Evolutionary conservation across 2,888 invertebrate genomes (phyloP), one percentile per base, ranked within the genome.

Genomic region (Pandemis heparana): DNA sequence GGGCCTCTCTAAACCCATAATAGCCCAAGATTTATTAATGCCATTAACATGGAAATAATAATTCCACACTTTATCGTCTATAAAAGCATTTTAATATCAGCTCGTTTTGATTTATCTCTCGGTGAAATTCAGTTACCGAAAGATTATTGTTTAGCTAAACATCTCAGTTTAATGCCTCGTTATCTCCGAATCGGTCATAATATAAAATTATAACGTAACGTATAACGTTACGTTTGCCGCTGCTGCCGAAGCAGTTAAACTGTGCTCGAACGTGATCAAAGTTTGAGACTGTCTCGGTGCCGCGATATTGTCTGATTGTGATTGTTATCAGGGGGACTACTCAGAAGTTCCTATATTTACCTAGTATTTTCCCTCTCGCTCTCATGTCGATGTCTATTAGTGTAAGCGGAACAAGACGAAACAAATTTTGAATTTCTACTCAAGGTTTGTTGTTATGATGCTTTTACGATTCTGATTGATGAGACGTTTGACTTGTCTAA

Each of bases 21-120:
- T 82, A 79, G 83, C 81, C 81, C 63, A 39, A 79, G 83, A 92
- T 92, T 92, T 92, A 92, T 92, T 81, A 89, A 75, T 73, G 87
- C 90, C 85, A 91, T 92, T 89, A 92, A 91, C 92, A 89, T 87
- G 90, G 85, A 88, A 90, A 92, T 91, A 90, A 91, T 92, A 90
- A 91, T 91, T 89, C 83, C 82, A 80, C 83, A 86, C 85, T 91
- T 92, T 92, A 92, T 90, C 85, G 90, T 83, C 90, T 85, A 89
- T 91, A 92, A 91, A 90, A 88, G 83, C 84, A 87, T 88, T 90
- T 91, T 91, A 89, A 91, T 92, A 90, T 89, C 88, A 77, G 84
- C 84, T 83, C 87, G 86, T 89, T 89, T 87, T 91, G 89, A 90
- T 92, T 91, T 87, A 89, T 90, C 90, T 90, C 90, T 89, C 78